Evolutionary conservation across 2,888 invertebrate species (phyloP).

Genomic region (Yponomeuta malinellus): DNA sequence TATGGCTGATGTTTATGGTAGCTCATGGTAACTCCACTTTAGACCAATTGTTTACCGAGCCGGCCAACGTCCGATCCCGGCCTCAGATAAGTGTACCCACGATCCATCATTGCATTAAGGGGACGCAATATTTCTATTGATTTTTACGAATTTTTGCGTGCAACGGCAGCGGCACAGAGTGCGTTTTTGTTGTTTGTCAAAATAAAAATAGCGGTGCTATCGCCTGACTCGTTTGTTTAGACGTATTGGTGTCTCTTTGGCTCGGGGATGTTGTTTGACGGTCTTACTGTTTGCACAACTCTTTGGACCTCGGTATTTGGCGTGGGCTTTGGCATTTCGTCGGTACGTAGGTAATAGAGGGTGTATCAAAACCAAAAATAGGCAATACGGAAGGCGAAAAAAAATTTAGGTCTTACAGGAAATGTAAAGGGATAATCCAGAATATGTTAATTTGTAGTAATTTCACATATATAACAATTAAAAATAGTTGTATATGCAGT

Average conservation of each 20-base stretch:
- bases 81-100: slow-evolving; percentile 51
- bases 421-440: too few species aligned
- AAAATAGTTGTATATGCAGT: too few species aligned
- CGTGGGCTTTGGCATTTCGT: too few species aligned
- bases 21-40: not conserved
- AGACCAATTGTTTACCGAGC: slow-evolving; percentile 28
- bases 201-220: slow-evolving; percentile 9
- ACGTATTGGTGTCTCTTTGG: not conserved
- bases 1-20: not conserved
- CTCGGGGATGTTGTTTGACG: not conserved
- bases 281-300: too few species aligned
- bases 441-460: too few species aligned
- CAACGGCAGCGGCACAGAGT: not conserved
- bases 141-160: slow-evolving; percentile 47
- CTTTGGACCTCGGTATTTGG: too few species aligned
- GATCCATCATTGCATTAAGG: slow-evolving; percentile 67
- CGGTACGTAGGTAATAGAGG: too few species aligned
- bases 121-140: slow-evolving; percentile 55
- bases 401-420: too few species aligned
- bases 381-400: too few species aligned
- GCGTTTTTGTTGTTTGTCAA: slow-evolving; percentile 12
- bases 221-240: slow-evolving; percentile 1
- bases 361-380: too few species aligned
- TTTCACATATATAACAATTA: too few species aligned
- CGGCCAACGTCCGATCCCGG: slow-evolving; percentile 40